Evolutionary conservation across 2,113 vertebrate genomes (phyloP), one percentile per base, ranked within the genome.

Genomic region (Tringa solitaria): DNA sequence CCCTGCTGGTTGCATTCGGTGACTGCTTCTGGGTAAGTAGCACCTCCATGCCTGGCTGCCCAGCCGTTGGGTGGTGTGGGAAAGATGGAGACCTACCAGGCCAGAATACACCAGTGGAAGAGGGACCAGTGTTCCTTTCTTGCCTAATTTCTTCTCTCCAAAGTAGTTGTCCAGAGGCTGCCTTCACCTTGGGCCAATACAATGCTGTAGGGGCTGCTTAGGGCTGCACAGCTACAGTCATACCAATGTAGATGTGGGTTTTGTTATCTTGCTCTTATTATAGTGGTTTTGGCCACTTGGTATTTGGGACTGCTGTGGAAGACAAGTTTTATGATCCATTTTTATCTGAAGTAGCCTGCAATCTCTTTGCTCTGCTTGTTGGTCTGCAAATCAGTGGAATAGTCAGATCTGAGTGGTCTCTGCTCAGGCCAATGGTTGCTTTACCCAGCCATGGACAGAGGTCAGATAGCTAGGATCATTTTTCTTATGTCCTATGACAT

Each of bases 1-100:
- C 4, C 8, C 37, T 12, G 2, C 22, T 9, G 13, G 5, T 21
- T 57, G 24, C 0, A 1, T 74, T 54, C 0, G 0, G 5, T 69
- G n/a, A 21, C 12, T 33, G 15, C 27, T 65, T 70, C 70, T 23
- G 15, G 22, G 39, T 59, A 79, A 24, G 23, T 8, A 41, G 17
- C 41, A 65, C 5, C 28, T 35, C 33, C 32, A 39, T 28, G 68
- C 4, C n/a, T 1, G 2, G 21, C 28, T 72, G 35, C 7, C 27
- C 11, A 65, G 39, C 16, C 0, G 0, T 10, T 46, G 73, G n/a
- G 13, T 79, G 28, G 21, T 1, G 0, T 53, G 68, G 46, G 63
- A 28, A 67, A 39, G 24, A 41, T 33, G 1, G 10, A 10, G 19
- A 5, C 6, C 28, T 1, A 0, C 1, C 2, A 57, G 11, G 32